Evolutionary conservation across 2,888 invertebrate species (phyloP), one percentile per base, ranked within the genome.

Genomic region (Metallyticus violacea): DNA sequence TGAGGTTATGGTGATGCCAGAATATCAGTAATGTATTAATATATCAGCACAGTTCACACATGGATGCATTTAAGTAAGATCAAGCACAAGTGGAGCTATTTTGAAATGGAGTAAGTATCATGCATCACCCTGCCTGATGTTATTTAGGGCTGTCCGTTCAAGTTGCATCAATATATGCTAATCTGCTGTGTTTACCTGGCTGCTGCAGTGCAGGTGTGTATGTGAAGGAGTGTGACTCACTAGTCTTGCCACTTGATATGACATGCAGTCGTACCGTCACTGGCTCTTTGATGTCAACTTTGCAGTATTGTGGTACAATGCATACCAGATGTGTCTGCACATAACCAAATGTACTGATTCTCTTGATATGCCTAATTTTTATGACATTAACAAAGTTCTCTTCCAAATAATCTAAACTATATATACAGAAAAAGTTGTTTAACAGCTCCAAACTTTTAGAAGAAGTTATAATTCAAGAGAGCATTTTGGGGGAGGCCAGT

Each of bases 241-340:
- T 97, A 88, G 95, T 95, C 93, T 97, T 96, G 90, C 97, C 97
- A 90, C 97, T 97, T 80, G 97, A 97, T 26, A 96, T 94, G 87
- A 97, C 96, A 91, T 94, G 95, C 91, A 97, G 93, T 92, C 96
- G 95, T 88, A 97, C 96, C 90, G 93, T 93, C 88, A 96, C 95
- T 22, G 96, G 93, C 91, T 96, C 96, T 30, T 93, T 88, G 87
- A 96, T 93, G 91, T 96, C 96, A 88, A 94, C 92, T 89, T 95
- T 94, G 89, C 93, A 92, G 93, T 96, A 97, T 27, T 97, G 93
- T 27, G 97, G 97, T 89, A 97, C 95, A 89, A 95, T 95, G 92
- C 97, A 97, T 62, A 97, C 96, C 85, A 97, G 93, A 92, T 98
- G 97, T 27, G 97, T 97, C 96, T 97, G 94, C 87, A 91, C 92